Conservation (phyloP, 2,888 invertebrate genomes). For the Agrypnus murinus region DNA sequence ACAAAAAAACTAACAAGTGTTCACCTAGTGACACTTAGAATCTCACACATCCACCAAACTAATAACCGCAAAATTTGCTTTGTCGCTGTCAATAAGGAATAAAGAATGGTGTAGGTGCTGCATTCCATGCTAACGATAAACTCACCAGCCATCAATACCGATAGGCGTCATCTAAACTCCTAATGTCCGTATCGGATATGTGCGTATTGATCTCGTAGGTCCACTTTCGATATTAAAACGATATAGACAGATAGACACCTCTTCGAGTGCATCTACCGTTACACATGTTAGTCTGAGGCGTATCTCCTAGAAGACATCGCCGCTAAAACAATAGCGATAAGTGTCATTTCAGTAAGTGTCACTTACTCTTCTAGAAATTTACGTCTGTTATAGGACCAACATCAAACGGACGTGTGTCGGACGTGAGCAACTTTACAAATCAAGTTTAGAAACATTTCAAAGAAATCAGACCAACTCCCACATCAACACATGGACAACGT, state of each 20-base stretch:
- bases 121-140: slow-evolving; percentile 4
- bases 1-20: slow-evolving; percentile 53
- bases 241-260: background rate
- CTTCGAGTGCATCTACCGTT: background rate
- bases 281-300: no score
- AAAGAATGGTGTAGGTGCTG: background rate
- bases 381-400: no score
- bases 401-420: no score
- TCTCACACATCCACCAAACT: background rate
- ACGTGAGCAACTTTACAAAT: no score
- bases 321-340: no score
- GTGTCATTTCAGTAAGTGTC: no score
- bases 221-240: background rate
- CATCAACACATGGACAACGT: no score
- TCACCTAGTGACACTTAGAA: background rate
- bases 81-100: background rate
- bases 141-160: background rate
- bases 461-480: no score
- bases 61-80: background rate
- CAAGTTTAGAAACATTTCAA: no score
- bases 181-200: slow-evolving; percentile 4
- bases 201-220: slow-evolving; percentile 22
- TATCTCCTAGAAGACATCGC: no score
- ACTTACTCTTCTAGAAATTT: no score
- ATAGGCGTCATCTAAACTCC: background rate